phyloP scores from a whole-genome alignment of 1,140 invertebrate species.

The Littorina saxatilis region DNA sequence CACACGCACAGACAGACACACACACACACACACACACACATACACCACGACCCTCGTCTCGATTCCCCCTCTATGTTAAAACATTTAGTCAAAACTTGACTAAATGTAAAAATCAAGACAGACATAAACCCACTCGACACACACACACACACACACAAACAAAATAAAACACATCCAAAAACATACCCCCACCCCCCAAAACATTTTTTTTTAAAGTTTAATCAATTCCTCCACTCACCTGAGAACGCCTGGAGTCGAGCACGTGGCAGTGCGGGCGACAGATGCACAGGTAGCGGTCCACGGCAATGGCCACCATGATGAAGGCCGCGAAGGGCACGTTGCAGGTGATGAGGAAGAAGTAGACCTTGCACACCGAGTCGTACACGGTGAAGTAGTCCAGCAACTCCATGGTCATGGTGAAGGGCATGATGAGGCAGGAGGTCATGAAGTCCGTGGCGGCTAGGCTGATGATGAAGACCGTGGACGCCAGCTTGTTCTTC shows the following conservation, averaged over 20 bases:
- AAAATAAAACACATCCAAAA: not conserved
- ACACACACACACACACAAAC: not conserved
- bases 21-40: too few species aligned
- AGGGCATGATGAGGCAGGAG: slow-evolving; percentile 69
- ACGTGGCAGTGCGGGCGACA: slow-evolving; percentile 71
- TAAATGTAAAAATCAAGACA: too few species aligned
- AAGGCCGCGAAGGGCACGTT: slow-evolving; percentile 73
- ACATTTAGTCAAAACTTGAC: too few species aligned
- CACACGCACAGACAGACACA: too few species aligned
- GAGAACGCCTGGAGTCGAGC: slow-evolving; percentile 56
- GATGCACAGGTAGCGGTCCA: slow-evolving; percentile 74
- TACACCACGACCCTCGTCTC: too few species aligned
- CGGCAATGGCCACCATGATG: slow-evolving; percentile 75
- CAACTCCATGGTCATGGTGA: slow-evolving; percentile 63
- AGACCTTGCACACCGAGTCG: slow-evolving; percentile 70
- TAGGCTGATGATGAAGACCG: slow-evolving; percentile 73
- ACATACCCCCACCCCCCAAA: not conserved
- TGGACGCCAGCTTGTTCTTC: slow-evolving; percentile 69
- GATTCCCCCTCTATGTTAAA: too few species aligned
- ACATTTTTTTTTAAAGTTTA: not conserved
- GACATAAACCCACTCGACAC: too few species aligned
- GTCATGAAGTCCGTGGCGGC: slow-evolving; percentile 71
- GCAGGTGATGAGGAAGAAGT: slow-evolving; percentile 71
- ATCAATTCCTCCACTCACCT: slow-evolving; percentile 8
- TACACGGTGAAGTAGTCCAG: slow-evolving; percentile 54